phyloP scores from a whole-genome alignment of 1,140 invertebrate genomes.

The Heliothis virescens region DNA sequence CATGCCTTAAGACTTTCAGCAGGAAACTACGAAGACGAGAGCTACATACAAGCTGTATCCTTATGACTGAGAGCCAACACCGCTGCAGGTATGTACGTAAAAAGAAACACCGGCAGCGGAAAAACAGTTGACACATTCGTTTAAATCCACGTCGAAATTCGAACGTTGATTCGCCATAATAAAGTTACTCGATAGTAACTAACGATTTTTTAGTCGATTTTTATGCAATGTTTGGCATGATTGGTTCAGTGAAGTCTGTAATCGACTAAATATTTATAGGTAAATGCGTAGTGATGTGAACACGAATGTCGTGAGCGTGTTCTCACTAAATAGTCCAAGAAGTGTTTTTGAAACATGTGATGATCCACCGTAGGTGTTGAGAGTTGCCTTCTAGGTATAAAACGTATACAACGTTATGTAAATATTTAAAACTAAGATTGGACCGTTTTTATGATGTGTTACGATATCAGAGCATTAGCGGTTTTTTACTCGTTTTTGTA shows the following conservation, averaged over 20 bases:
- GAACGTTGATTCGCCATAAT: slow-evolving; percentile 8
- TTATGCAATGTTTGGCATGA: background rate
- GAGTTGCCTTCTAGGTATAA: slow-evolving; percentile 49
- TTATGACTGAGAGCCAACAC: slow-evolving; percentile 80
- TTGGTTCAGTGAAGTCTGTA: background rate
- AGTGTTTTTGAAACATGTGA: slow-evolving; percentile 44
- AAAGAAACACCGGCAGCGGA: slow-evolving; percentile 53
- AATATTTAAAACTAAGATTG: slow-evolving; percentile 28
- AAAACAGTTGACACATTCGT: slow-evolving; percentile 30
- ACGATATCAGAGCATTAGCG: slow-evolving; percentile 17
- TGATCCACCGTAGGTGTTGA: slow-evolving; percentile 42
- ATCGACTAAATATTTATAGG: slow-evolving; percentile 12
- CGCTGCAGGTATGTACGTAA: slow-evolving; percentile 58
- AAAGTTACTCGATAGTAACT: slow-evolving; percentile 13
- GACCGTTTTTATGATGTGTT: background rate
- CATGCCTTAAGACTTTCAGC: slow-evolving; percentile 89
- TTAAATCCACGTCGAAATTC: slow-evolving; percentile 20
- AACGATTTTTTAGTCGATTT: slow-evolving; percentile 42
- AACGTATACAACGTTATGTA: slow-evolving; percentile 43
- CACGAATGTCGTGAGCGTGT: slow-evolving; percentile 10
- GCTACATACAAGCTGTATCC: slow-evolving; percentile 68
- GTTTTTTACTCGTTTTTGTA: slow-evolving; percentile 15
- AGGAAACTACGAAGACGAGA: slow-evolving; percentile 71
- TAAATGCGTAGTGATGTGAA: background rate
- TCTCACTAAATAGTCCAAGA: background rate